Evolutionary conservation across 2,113 vertebrate species (phyloP).

Genomic region (Ailuropoda melanoleuca): DNA sequence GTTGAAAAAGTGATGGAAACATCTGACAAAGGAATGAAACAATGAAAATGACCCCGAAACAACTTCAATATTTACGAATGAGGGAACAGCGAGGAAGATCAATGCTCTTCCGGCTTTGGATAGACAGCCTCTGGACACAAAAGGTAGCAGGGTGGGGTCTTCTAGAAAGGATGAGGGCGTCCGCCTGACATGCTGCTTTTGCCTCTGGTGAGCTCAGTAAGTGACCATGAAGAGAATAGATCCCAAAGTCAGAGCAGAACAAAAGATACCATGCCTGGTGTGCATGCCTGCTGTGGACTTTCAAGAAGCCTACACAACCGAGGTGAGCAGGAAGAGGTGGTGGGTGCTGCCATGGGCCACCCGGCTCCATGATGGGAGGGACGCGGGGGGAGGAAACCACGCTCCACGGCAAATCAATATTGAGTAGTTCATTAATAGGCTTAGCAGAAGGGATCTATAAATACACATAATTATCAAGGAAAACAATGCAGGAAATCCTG

Average conservation of each 20-base stretch:
- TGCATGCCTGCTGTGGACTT: accelerated
- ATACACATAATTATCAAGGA: background rate
- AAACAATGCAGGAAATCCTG: background rate
- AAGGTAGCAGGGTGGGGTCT: accelerated
- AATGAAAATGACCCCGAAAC: background rate
- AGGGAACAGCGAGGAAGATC: too few relatives aligned
- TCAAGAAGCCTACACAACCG: background rate
- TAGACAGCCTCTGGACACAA: accelerated
- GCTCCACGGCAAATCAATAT: background rate
- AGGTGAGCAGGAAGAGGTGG: background rate
- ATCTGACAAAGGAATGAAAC: background rate
- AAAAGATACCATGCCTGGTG: accelerated
- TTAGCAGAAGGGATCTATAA: background rate
- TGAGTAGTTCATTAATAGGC: background rate
- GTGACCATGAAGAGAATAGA: accelerated
- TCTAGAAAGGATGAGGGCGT: accelerated
- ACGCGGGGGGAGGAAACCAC: background rate
- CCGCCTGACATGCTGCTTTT: accelerated
- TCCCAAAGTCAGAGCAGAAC: background rate
- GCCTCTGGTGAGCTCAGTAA: background rate
- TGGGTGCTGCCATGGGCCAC: background rate
- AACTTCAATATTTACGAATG: background rate
- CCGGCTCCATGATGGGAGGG: background rate
- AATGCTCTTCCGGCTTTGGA: too few relatives aligned
- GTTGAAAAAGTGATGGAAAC: background rate